phyloP scores from a whole-genome alignment of 2,888 invertebrate species.

The Argyra leucocephala region DNA sequence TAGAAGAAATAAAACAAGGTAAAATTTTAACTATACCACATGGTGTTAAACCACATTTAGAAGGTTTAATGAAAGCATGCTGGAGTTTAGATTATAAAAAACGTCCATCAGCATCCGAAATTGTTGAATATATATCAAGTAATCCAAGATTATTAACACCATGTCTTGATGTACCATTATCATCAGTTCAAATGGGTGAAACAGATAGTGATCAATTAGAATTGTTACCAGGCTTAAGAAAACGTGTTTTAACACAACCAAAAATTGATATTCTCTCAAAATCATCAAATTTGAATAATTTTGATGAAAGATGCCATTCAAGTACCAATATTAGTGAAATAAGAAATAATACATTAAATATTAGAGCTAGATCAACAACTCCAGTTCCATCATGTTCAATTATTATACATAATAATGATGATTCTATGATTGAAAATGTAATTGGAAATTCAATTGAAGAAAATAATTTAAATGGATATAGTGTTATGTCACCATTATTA shows the following conservation, averaged over 20 bases:
- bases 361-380: background rate
- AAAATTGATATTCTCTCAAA: conserved; percentile 20
- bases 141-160: conserved; percentile 68
- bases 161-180: conserved; percentile 65
- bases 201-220: conserved; percentile 40
- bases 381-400: background rate
- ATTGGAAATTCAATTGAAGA: conserved; percentile 9
- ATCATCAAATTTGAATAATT: conserved; percentile 23
- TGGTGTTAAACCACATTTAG: conserved; percentile 71
- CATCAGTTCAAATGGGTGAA: conserved; percentile 64
- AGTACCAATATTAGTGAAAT: background rate
- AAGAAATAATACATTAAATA: background rate
- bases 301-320: conserved; percentile 15
- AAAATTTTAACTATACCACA: conserved; percentile 63
- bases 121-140: conserved; percentile 70
- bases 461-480: conserved; percentile 29
- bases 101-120: conserved; percentile 67
- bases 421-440: background rate
- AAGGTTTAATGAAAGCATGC: conserved; percentile 69
- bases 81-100: conserved; percentile 62
- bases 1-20: conserved; percentile 69
- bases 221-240: conserved; percentile 30
- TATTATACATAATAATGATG: background rate
- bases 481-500: conserved; percentile 34
- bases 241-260: conserved; percentile 24